Evolutionary conservation across 2,113 vertebrate genomes (phyloP).

Genomic region (Hemicordylus capensis): DNA sequence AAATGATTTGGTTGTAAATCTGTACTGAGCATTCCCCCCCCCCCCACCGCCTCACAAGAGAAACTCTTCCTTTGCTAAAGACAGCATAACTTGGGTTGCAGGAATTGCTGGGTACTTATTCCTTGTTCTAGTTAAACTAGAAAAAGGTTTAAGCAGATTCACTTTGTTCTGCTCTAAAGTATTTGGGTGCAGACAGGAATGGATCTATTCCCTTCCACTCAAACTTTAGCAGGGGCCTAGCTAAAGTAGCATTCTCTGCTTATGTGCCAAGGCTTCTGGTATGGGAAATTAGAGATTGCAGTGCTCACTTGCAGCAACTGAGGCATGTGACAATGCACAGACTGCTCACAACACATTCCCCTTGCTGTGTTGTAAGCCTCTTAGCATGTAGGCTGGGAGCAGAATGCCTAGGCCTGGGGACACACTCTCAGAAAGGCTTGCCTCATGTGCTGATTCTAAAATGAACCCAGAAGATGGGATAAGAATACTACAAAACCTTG

Average conservation of each 20-base stretch:
- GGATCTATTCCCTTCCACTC: too few species aligned
- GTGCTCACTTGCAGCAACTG: not conserved
- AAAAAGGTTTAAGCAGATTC: not conserved
- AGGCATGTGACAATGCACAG: not conserved
- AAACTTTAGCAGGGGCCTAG: too few species aligned
- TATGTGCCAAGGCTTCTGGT: too few species aligned
- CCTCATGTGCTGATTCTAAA: not conserved
- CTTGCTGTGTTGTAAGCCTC: not conserved
- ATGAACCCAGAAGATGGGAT: not conserved
- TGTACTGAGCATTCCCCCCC: too few species aligned
- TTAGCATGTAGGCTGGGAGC: not conserved
- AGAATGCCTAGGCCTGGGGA: too few species aligned
- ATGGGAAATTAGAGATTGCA: not conserved
- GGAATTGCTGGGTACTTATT: too few species aligned
- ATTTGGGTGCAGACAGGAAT: too few species aligned
- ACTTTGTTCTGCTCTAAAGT: too few species aligned
- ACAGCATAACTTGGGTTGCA: not conserved
- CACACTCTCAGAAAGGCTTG: not conserved
- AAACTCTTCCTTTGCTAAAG: not conserved
- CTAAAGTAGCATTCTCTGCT: too few species aligned
- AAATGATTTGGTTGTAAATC: too few species aligned
- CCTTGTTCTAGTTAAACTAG: not conserved
- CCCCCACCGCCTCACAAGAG: too few species aligned
- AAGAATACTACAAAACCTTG: not conserved
- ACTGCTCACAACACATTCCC: too few species aligned